phyloP scores from a whole-genome alignment of 2,888 invertebrate species.

The Lomographa bimaculata region DNA sequence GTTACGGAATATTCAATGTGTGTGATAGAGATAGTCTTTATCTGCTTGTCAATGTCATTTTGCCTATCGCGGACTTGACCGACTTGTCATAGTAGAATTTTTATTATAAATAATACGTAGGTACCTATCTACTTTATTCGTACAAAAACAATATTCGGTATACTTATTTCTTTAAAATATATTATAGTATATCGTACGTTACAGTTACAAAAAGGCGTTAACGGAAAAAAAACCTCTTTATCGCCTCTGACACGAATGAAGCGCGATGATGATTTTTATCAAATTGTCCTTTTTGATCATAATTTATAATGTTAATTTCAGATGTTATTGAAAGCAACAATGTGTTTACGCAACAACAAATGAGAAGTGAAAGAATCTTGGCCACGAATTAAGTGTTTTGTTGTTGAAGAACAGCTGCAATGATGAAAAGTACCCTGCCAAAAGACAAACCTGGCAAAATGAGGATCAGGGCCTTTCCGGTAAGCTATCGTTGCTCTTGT shows the following conservation, averaged over 20 bases:
- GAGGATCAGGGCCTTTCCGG: constrained; percentile 99
- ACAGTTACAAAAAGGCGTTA: too few species aligned
- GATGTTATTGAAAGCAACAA: constrained; percentile 71
- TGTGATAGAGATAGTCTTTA: constrained; percentile 43
- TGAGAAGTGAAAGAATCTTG: constrained; percentile 57
- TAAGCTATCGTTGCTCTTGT: constrained; percentile 79
- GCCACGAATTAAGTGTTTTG: constrained; percentile 56
- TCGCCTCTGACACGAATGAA: too few species aligned
- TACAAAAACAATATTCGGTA: too few species aligned
- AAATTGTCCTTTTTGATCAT: constrained; percentile 25
- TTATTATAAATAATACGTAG: too few species aligned
- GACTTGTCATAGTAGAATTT: too few species aligned
- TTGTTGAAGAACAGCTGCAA: constrained; percentile 64
- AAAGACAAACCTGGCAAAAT: constrained; percentile 97
- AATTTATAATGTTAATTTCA: constrained; percentile 60
- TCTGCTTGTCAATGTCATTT: too few species aligned
- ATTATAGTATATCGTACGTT: too few species aligned
- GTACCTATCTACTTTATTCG: too few species aligned
- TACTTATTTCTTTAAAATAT: too few species aligned
- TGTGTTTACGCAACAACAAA: constrained; percentile 69
- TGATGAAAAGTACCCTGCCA: constrained; percentile 90
- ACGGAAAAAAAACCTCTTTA: too few species aligned
- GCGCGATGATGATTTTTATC: constrained; percentile 24
- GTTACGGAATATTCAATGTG: constrained; percentile 32
- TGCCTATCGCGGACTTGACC: too few species aligned